These are phyloP conservation scores for Eristalis intricaria DNA, from an alignment of 2,888 invertebrate species.

Conservation along the genomic window DNA sequence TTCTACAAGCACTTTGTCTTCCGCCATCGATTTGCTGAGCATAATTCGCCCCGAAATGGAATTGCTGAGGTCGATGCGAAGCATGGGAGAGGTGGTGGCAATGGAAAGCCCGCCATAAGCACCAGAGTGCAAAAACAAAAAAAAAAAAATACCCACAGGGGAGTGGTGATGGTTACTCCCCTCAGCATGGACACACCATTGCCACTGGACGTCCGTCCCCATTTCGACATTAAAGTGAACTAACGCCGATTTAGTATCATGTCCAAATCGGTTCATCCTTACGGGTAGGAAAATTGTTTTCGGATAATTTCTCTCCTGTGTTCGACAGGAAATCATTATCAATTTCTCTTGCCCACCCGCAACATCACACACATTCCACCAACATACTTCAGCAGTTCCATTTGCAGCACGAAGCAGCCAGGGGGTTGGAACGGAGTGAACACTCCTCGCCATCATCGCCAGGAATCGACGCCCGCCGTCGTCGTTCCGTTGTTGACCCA, in stretches of 20 bases:
- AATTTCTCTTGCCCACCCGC: conserved; percentile 62
- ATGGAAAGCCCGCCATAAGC: neutral
- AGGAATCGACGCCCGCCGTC: neutral
- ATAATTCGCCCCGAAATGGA: conserved; percentile 47
- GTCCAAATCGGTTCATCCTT: conserved; percentile 63
- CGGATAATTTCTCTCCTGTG: conserved; percentile 70
- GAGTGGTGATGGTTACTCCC: neutral
- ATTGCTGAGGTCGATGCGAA: conserved; percentile 19
- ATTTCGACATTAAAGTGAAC: conserved; percentile 57
- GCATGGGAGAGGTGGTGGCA: neutral
- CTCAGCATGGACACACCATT: neutral
- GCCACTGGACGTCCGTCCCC: conserved; percentile 23
- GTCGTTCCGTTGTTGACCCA: conserved; percentile 56
- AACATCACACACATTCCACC: conserved; percentile 44
- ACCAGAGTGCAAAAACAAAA: conserved; percentile 11
- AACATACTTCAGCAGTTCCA: conserved; percentile 15
- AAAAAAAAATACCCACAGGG: neutral
- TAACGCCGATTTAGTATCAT: conserved; percentile 66
- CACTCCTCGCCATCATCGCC: neutral
- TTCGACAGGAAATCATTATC: conserved; percentile 72
- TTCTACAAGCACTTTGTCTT: conserved; percentile 67
- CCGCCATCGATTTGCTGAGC: conserved; percentile 36
- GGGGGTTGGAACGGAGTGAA: neutral
- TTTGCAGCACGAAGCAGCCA: conserved; percentile 5
- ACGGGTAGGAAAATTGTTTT: conserved; percentile 68